Conservation (phyloP, 2,113 vertebrate species). For the Puma concolor region DNA sequence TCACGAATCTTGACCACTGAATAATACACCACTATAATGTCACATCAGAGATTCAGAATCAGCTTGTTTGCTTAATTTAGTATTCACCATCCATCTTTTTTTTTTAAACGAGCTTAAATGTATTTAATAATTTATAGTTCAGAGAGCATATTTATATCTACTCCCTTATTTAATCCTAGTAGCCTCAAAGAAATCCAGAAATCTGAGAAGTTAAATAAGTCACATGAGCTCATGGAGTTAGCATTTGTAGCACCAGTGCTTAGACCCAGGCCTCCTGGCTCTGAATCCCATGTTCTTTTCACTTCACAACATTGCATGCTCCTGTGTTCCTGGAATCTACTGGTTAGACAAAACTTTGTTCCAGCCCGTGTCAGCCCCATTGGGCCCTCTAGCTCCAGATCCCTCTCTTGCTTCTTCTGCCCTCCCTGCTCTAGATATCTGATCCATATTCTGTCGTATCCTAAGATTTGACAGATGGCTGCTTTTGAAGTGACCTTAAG, state of each 20-base stretch:
- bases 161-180: not conserved
- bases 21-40: not conserved
- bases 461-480: not conserved
- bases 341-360: not conserved
- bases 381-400: not conserved
- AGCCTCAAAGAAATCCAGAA: slow-evolving; percentile 1
- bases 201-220: not conserved
- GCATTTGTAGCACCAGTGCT: not conserved
- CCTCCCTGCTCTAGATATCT: not conserved
- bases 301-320: not conserved
- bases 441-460: not conserved
- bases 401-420: not conserved
- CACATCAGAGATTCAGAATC: not conserved
- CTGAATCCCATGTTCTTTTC: not conserved
- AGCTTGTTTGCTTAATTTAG: not conserved
- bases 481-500: not conserved
- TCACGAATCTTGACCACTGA: accelerated
- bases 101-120: not conserved
- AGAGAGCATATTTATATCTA: not conserved
- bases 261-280: not conserved
- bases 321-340: not conserved
- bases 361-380: not conserved
- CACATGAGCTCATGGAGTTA: not conserved
- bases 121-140: not conserved
- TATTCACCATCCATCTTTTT: no score